A percentile compares a stretch with the other conserved stretches of the same genome.
Evolutionary conservation across 2,797 vertebrate genomes (phyloP).

Genomic region (Falco biarmicus): DNA sequence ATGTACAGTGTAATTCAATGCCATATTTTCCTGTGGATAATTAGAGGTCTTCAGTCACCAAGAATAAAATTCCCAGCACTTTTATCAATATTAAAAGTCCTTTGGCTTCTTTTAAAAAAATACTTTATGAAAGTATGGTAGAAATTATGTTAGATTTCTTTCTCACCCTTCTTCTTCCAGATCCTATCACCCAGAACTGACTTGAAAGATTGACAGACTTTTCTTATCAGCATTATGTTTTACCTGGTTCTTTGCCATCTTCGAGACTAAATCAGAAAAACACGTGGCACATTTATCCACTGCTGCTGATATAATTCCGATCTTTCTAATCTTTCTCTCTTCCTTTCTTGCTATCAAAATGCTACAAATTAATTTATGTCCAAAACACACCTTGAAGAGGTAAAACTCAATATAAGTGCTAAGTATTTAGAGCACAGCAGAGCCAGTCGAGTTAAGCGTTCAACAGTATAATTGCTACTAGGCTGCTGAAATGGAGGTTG

Average conservation of each 20-base stretch:
- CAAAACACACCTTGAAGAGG: neutral
- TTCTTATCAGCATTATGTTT: conserved; percentile 2
- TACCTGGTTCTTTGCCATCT: neutral
- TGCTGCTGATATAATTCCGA: neutral
- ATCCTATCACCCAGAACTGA: conserved; percentile 1
- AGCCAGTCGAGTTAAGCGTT: neutral
- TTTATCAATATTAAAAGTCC: neutral
- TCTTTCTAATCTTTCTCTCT: neutral
- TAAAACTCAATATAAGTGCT: neutral
- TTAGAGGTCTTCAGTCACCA: neutral
- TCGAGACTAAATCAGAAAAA: conserved; percentile 10
- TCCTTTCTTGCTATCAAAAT: conserved; percentile 17
- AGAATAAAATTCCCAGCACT: neutral
- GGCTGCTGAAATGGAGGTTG: neutral
- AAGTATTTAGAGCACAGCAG: neutral
- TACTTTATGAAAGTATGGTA: neutral
- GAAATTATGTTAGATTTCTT: conserved; percentile 6
- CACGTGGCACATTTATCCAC: neutral
- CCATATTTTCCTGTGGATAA: neutral
- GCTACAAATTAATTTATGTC: neutral
- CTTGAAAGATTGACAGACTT: neutral
- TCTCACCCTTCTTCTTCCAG: neutral
- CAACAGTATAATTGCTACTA: neutral
- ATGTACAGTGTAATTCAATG: neutral
- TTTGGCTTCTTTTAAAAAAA: neutral